Percentiles rank a stretch among this genome's conserved stretches.
Conservation (phyloP, 2,888 invertebrate genomes). For the Neocrepidodera transversa region DNA sequence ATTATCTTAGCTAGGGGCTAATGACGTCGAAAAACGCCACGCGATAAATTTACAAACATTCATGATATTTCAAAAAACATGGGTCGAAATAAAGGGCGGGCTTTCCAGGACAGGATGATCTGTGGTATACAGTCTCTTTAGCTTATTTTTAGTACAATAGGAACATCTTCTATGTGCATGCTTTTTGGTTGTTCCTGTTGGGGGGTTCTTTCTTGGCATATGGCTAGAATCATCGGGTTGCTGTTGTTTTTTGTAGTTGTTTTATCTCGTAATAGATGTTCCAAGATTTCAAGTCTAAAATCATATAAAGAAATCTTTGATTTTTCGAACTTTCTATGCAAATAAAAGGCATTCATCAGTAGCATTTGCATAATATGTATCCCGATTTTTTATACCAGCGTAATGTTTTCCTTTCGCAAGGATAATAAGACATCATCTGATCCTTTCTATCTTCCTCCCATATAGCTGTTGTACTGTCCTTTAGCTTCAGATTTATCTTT, state of each 20-base stretch:
- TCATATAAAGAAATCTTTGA: too few species aligned
- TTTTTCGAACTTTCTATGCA: constrained; percentile 18
- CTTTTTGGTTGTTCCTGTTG: constrained; percentile 8
- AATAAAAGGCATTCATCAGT: constrained; percentile 29
- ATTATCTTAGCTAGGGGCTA: too few species aligned
- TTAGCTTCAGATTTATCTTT: neutral
- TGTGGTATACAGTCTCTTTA: constrained; percentile 21
- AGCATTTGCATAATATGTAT: constrained; percentile 28
- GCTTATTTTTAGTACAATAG: constrained; percentile 7
- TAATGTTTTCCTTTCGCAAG: constrained; percentile 37
- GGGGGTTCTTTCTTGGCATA: constrained; percentile 1
- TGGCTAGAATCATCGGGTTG: neutral
- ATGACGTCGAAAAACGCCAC: too few species aligned
- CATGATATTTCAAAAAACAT: neutral
- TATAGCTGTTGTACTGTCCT: constrained; percentile 22
- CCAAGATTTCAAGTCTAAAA: neutral
- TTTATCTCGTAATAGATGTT: constrained; percentile 18
- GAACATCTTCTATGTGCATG: too few species aligned
- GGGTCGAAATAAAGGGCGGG: constrained; percentile 13
- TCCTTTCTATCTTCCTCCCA: constrained; percentile 45
- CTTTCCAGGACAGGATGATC: constrained; percentile 16
- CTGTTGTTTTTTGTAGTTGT: neutral
- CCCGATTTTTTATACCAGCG: constrained; percentile 45
- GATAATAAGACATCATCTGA: too few species aligned
- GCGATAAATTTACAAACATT: too few species aligned